Percentiles rank a stretch among this genome's conserved stretches.
Evolutionary conservation across 2,797 vertebrate genomes (phyloP).

Genomic region (Cirrhinus molitorella): DNA sequence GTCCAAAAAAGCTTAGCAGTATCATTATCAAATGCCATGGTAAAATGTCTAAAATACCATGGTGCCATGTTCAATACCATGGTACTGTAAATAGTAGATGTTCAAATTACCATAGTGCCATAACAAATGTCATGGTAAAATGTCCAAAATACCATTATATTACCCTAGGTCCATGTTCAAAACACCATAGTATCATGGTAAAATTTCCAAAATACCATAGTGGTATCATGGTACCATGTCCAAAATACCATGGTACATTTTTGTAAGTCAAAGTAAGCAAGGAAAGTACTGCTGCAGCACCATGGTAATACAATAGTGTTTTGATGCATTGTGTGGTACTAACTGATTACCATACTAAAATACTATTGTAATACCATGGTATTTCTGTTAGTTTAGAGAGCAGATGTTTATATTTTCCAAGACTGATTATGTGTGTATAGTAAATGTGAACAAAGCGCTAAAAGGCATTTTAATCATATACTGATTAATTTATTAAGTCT

Average conservation of each 20-base stretch:
- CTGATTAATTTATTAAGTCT: slow-evolving; percentile 84
- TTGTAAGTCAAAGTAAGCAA: too few relatives aligned
- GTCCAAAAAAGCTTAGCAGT: too few relatives aligned
- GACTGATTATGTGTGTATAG: not conserved
- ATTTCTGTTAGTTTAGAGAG: not conserved
- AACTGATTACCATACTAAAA: too few relatives aligned
- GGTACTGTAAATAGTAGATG: too few relatives aligned
- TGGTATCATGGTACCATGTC: too few relatives aligned
- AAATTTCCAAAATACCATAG: too few relatives aligned
- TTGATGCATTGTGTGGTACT: too few relatives aligned
- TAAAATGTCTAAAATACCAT: not conserved
- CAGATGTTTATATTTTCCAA: slow-evolving; percentile 9
- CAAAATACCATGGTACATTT: not conserved
- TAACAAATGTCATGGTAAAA: too few relatives aligned
- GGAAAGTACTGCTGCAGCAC: too few relatives aligned
- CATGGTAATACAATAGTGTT: too few relatives aligned
- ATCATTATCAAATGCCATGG: not conserved
- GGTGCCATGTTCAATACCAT: not conserved
- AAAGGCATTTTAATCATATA: slow-evolving; percentile 72
- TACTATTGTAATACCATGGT: not conserved
- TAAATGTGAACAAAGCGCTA: slow-evolving; percentile 64
- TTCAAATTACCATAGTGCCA: too few relatives aligned
- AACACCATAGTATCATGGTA: too few relatives aligned
- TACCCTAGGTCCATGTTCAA: not conserved
- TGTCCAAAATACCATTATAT: not conserved